A percentile compares a stretch with the other conserved stretches of the same genome.
These are phyloP conservation scores for Cacoxenus indagator DNA, from an alignment of 2,888 invertebrate species.

Conservation along the genomic window DNA sequence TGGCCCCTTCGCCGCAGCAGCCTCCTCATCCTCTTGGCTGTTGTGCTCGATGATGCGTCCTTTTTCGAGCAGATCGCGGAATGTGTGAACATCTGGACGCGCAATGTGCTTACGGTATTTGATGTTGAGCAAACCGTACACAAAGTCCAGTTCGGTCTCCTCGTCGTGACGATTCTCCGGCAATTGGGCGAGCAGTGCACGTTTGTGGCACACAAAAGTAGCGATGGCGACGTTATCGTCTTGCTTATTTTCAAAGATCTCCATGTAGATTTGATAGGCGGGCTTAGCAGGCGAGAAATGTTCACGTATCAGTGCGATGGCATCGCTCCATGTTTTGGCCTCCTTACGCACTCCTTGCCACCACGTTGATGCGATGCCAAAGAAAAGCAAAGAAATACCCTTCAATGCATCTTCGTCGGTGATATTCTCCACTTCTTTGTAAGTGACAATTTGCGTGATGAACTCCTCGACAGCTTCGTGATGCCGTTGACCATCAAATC, in stretches of 20 bases:
- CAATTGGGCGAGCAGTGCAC: slow-evolving; percentile 65
- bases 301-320: slow-evolving; percentile 59
- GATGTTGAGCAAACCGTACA: slow-evolving; percentile 63
- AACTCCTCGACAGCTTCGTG: slow-evolving; percentile 67
- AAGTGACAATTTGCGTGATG: slow-evolving; percentile 59
- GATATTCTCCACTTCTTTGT: slow-evolving; percentile 64
- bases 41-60: slow-evolving; percentile 65
- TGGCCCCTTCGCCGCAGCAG: slow-evolving; percentile 35
- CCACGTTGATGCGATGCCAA: slow-evolving; percentile 64
- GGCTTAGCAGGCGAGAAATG: slow-evolving; percentile 67
- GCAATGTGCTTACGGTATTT: slow-evolving; percentile 65
- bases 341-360: slow-evolving; percentile 68
- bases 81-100: slow-evolving; percentile 56
- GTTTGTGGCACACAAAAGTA: slow-evolving; percentile 62
- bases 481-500: slow-evolving; percentile 59
- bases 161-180: slow-evolving; percentile 65
- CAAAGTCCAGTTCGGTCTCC: slow-evolving; percentile 62
- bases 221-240: slow-evolving; percentile 55
- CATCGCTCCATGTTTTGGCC: slow-evolving; percentile 66
- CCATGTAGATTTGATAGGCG: slow-evolving; percentile 66
- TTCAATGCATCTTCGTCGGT: slow-evolving; percentile 64
- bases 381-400: slow-evolving; percentile 62
- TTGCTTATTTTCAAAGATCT: slow-evolving; percentile 63
- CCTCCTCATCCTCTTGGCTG: slow-evolving; percentile 46
- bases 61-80: slow-evolving; percentile 64